Conservation (phyloP, 2,113 vertebrate species). For the Accipiter virgatus region DNA sequence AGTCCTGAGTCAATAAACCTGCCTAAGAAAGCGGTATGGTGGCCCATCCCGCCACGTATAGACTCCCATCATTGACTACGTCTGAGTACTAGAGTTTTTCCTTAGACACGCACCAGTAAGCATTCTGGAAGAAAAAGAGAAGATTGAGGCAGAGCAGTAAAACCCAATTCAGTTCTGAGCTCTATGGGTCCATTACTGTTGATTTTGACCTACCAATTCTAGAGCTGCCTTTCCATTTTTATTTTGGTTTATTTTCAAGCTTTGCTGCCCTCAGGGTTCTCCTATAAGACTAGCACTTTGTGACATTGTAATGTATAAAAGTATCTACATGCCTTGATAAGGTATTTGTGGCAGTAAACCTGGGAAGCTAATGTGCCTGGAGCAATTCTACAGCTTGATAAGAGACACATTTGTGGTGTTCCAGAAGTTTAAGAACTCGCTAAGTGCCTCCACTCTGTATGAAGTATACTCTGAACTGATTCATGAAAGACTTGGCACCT, state of each 20-base stretch:
- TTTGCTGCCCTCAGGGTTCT: neutral
- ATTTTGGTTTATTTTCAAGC: neutral
- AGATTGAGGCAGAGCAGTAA: neutral
- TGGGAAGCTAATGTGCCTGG: neutral
- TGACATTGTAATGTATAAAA: neutral
- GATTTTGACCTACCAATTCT: neutral
- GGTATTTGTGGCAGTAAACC: neutral
- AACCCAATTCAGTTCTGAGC: neutral
- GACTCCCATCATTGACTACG: neutral
- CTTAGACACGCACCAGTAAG: neutral
- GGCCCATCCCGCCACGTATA: neutral
- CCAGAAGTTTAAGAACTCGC: neutral
- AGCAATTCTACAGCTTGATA: neutral
- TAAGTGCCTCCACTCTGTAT: neutral
- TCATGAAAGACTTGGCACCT: neutral
- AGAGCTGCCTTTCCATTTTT: neutral
- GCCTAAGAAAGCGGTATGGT: neutral
- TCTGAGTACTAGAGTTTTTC: neutral
- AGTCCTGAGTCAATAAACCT: neutral
- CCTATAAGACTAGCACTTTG: neutral
- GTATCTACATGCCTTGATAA: neutral
- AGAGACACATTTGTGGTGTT: neutral
- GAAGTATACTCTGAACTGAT: neutral
- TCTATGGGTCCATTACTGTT: neutral
- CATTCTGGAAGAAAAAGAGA: neutral